Evolutionary conservation across 2,888 invertebrate species (phyloP).

Genomic region (Chesias legatella): DNA sequence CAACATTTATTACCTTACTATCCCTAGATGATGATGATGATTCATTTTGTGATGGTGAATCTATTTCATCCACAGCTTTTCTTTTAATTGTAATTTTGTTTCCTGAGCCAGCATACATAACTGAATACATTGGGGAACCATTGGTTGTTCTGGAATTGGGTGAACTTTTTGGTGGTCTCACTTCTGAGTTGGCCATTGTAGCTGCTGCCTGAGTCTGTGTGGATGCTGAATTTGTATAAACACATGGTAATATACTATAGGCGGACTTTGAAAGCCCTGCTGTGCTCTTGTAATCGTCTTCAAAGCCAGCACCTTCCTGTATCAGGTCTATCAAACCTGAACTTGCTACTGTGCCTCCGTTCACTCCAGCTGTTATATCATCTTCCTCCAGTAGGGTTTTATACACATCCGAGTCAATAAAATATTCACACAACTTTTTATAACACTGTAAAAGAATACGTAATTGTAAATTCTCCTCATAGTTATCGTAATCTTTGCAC

Average conservation of each 20-base stretch:
- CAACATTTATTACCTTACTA: slow-evolving; percentile 50
- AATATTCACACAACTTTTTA: slow-evolving; percentile 91
- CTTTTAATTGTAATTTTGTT: slow-evolving; percentile 92
- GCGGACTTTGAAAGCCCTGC: slow-evolving; percentile 87
- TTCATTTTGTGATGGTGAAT: slow-evolving; percentile 61
- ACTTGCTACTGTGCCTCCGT: slow-evolving; percentile 74
- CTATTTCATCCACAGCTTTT: slow-evolving; percentile 83
- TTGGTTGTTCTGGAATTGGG: slow-evolving; percentile 64
- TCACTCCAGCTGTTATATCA: slow-evolving; percentile 71
- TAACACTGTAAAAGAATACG: slow-evolving; percentile 92
- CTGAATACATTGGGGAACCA: slow-evolving; percentile 83
- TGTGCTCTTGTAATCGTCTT: slow-evolving; percentile 87
- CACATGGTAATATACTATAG: slow-evolving; percentile 87
- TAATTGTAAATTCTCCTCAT: slow-evolving; percentile 90
- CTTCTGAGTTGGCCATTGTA: slow-evolving; percentile 53
- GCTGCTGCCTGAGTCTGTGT: slow-evolving; percentile 66
- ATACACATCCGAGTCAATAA: slow-evolving; percentile 87
- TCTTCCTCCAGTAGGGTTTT: slow-evolving; percentile 80
- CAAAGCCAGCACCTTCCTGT: slow-evolving; percentile 88
- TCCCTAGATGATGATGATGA: slow-evolving; percentile 49
- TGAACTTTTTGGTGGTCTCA: slow-evolving; percentile 57
- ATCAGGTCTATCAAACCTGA: slow-evolving; percentile 86
- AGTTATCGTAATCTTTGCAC: slow-evolving; percentile 91
- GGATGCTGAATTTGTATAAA: slow-evolving; percentile 83
- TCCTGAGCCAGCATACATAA: slow-evolving; percentile 89